Evolutionary conservation across 2,113 vertebrate genomes (phyloP).

Genomic region (Podarcis cretensis): DNA sequence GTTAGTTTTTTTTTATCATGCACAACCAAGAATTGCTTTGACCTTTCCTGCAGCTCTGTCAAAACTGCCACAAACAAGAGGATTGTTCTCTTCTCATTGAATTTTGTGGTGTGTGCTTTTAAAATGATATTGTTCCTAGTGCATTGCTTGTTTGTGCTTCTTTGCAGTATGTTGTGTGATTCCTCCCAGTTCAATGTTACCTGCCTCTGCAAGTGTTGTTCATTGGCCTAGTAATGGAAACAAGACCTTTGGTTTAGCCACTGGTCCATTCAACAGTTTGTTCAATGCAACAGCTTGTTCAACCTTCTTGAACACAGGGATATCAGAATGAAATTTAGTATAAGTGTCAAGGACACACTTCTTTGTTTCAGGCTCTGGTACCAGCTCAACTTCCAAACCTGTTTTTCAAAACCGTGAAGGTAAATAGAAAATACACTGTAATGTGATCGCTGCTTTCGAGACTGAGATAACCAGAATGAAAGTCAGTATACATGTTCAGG

Average conservation of each 20-base stretch:
- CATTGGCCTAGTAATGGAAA: background rate
- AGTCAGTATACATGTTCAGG: background rate
- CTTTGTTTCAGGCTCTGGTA: background rate
- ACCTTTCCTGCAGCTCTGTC: background rate
- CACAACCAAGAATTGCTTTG: background rate
- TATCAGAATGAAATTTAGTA: background rate
- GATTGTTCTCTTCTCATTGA: background rate
- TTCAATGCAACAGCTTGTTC: background rate
- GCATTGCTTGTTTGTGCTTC: background rate
- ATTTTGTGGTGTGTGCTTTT: background rate
- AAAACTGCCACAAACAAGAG: background rate
- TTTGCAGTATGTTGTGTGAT: background rate
- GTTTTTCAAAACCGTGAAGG: background rate
- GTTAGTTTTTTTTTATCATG: background rate
- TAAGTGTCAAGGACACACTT: too few relatives aligned
- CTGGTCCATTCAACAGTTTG: background rate
- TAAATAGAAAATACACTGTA: background rate
- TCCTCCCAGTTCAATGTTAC: conserved; percentile 34
- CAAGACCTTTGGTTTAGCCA: background rate
- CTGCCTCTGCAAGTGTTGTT: conserved; percentile 8
- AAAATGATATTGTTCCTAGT: too few relatives aligned
- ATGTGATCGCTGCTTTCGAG: background rate
- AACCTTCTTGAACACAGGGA: background rate
- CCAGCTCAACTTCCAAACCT: background rate
- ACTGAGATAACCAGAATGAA: background rate